Conservation (phyloP, 2,888 invertebrate species). For the Xylophagus ater region DNA sequence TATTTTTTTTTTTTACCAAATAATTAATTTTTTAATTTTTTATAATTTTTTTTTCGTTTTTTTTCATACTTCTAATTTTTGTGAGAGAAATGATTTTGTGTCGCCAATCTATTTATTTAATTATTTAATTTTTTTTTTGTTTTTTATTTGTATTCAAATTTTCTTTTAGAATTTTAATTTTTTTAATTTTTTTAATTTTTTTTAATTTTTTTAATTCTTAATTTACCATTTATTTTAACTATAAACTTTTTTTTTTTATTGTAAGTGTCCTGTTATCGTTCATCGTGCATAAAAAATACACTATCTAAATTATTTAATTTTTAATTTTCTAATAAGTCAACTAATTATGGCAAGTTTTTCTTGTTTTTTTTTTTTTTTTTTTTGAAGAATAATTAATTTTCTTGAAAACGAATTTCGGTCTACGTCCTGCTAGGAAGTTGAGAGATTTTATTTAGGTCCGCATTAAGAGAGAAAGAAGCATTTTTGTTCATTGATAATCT, state of each 20-base stretch:
- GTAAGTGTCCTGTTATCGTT: slow-evolving; percentile 9
- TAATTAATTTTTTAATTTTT: not conserved
- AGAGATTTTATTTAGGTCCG: too few species aligned
- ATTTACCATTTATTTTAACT: slow-evolving; percentile 12
- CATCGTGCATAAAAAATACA: too few species aligned
- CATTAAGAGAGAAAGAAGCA: too few species aligned
- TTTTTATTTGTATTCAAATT: slow-evolving; percentile 13
- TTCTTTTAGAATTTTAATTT: slow-evolving; percentile 13
- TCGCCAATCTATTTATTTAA: slow-evolving; percentile 20
- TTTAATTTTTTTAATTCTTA: slow-evolving; percentile 15
- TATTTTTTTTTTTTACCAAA: too few species aligned
- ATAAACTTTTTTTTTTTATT: slow-evolving; percentile 7
- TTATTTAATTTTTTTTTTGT: slow-evolving; percentile 17
- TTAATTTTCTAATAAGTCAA: too few species aligned
- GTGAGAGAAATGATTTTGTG: slow-evolving; percentile 27
- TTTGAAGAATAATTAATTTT: too few species aligned
- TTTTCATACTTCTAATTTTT: slow-evolving; percentile 7
- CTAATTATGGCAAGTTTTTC: too few species aligned
- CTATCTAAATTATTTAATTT: too few species aligned
- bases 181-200: slow-evolving; percentile 12
- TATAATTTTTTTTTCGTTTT: not conserved
- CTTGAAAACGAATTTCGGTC: too few species aligned
- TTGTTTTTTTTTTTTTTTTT: too few species aligned
- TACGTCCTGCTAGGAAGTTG: too few species aligned
- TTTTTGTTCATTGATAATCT: too few species aligned